Evolutionary conservation across 2,888 invertebrate genomes (phyloP), one percentile per base, ranked within the genome.

Genomic region (Leptinotarsa peninsularis): DNA sequence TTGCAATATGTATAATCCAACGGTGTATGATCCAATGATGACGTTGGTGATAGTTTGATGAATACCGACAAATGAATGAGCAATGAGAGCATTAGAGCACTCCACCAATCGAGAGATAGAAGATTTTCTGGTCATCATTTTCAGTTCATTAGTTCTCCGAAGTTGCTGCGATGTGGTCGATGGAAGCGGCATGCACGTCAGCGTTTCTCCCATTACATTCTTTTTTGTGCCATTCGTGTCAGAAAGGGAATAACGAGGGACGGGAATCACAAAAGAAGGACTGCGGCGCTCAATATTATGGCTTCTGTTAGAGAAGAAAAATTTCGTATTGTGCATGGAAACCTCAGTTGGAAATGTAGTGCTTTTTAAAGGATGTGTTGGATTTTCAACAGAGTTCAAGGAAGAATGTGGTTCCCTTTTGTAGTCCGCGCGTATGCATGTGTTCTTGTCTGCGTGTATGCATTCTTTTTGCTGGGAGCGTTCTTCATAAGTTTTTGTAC

Each of bases 181-280:
- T 73, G 66, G 66, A 71, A 68, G 50, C 67, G 72, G 68, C 76
- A 60, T 75, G 69, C 82, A 81, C 79, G 82, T 81, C 81, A 80
- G 82, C 80, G 77, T 81, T 82, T 81, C 82, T 79, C 81, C 80
- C 82, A 82, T 82, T 82, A 81, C 75, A 71, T 68, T 58, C 66
- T 54, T 77, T 71, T 75, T 75, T 72, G 71, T 77, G 73, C 75
- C 67, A 52, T 71, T 66, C 73, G 73, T 73, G 72, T 73, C 56
- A 73, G 71, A 72, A 74, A 76, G 66, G 74, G 66, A 58, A 70
- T 73, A 73, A 76, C 76, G 73, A 76, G 73, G 63, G 67, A 67
- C 52, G 71, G 63, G 66, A 71, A 76, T 73, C 73, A 76, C 76
- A 76, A 76, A 76, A 73, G 71, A 58, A 73, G 73, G 73, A 73